A percentile compares a stretch with the other conserved stretches of the same genome.
These are phyloP conservation scores for Yponomeuta cagnagella DNA, from an alignment of 2,888 invertebrate genomes.

Conservation along the genomic window DNA sequence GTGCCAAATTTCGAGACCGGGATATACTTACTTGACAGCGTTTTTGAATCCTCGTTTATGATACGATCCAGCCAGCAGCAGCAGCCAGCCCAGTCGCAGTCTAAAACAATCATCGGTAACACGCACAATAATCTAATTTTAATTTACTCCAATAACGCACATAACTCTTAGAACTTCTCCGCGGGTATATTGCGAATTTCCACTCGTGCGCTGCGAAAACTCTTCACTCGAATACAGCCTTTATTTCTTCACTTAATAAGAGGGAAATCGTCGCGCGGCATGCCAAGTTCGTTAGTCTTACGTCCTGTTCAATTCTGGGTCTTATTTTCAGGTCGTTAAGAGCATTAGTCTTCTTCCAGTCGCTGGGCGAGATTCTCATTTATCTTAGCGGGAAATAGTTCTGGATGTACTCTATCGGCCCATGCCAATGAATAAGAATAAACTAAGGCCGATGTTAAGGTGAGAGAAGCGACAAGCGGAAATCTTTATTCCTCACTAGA, in stretches of 20 bases:
- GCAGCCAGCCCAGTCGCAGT: not conserved
- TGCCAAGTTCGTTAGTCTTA: not conserved
- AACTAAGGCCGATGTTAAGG: slow-evolving; percentile 17
- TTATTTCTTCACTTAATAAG: not conserved
- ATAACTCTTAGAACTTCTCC: not conserved
- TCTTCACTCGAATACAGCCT: not conserved
- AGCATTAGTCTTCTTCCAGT: not conserved
- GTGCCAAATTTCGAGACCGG: too few species aligned
- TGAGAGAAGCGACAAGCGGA: slow-evolving; percentile 5
- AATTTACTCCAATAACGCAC: not conserved
- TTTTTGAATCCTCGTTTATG: not conserved
- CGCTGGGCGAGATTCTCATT: slow-evolving; percentile 25
- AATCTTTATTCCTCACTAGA: not conserved
- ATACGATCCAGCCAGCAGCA: not conserved
- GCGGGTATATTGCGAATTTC: not conserved
- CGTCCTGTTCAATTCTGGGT: not conserved
- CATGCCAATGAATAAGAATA: slow-evolving; percentile 25
- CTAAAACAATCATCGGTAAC: slow-evolving; percentile 1
- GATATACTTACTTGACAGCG: too few species aligned
- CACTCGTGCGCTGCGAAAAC: not conserved
- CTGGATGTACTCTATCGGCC: slow-evolving; percentile 27
- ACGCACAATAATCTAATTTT: not conserved
- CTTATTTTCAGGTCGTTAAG: not conserved
- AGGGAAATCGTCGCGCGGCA: not conserved
- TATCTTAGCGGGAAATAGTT: slow-evolving; percentile 28